These are phyloP conservation scores for Nemoura dubitans DNA, from an alignment of 2,888 invertebrate species.

Conservation along the genomic window DNA sequence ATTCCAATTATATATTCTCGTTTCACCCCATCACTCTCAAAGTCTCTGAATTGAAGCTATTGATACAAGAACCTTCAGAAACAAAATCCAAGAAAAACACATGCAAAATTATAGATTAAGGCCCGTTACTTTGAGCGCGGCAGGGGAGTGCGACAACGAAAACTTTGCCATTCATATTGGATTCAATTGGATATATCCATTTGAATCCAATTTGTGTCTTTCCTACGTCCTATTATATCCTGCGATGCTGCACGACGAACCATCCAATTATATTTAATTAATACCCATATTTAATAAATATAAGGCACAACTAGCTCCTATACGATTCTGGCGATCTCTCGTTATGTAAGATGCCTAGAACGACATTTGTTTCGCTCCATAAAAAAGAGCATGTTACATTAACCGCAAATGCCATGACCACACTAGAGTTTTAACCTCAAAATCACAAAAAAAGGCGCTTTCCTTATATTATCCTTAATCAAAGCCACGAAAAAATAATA, in stretches of 20 bases:
- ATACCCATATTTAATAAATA: background rate
- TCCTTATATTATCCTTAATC: no score
- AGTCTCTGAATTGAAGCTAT: background rate
- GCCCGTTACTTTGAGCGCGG: background rate
- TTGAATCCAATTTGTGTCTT: background rate
- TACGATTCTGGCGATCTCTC: no score
- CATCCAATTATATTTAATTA: conserved; percentile 7
- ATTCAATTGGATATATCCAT: no score
- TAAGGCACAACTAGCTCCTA: background rate
- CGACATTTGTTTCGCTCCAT: no score
- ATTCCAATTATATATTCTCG: background rate
- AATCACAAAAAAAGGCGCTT: no score
- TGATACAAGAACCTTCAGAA: background rate
- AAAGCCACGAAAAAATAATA: no score
- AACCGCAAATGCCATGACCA: no score
- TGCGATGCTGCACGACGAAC: background rate
- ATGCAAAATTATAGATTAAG: background rate
- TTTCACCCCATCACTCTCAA: background rate
- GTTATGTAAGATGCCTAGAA: no score
- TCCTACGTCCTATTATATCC: background rate
- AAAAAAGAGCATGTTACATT: no score
- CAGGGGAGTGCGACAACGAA: background rate
- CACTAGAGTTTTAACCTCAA: no score
- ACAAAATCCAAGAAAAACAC: background rate
- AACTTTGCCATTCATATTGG: background rate